Evolutionary conservation across 1,140 invertebrate genomes (phyloP), one percentile per base, ranked within the genome.

Genomic region (Drosophila parvula): DNA sequence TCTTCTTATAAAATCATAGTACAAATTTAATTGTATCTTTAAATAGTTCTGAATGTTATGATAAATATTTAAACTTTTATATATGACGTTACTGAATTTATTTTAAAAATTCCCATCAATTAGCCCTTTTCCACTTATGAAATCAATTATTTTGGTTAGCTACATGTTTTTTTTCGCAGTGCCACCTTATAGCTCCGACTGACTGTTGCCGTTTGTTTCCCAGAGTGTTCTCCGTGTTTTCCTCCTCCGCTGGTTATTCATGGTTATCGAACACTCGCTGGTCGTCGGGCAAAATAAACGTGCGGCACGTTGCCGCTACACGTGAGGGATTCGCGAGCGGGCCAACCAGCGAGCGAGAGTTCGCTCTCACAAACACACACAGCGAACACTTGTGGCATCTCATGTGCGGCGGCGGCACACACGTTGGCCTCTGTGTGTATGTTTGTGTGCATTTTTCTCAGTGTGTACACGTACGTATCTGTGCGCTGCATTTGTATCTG

Each of bases 251-350:
- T 57, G 57, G 48, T 61, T 78, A 61, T 77, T 78, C 74, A 69
- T 70, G 74, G 74, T 78, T 78, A 78, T 78, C 51, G 50, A 63
- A 74, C 80, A 70, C 36, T 70, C 30, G 45, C 53, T 36, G 22
- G 55, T 57, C 50, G 61, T 50, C 63, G 61, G 58, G 51, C 67
- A 77, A 86, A 55, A 70, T 71, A 86, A 85, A 82, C 82, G 79
- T 83, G 86, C 74, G 57, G 82, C 86, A 90, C 86, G 86, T 90
- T 90, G 88, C 30, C 43, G 55, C 36, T 78, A 90, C 86, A 90
- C 86, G 86, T 90, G 86, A 90, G 77, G 12, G 40, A 6, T 62
- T 43, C 9, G 50, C 30, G 27, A 16, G 51, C 36, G 12, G 55
- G 70, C 53, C 50, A 65, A 34, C 41, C 50, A 28, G 9, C 30